These are phyloP conservation scores for Perognathus longimembris DNA, from an alignment of 2,113 vertebrate genomes.

Conservation along the genomic window DNA sequence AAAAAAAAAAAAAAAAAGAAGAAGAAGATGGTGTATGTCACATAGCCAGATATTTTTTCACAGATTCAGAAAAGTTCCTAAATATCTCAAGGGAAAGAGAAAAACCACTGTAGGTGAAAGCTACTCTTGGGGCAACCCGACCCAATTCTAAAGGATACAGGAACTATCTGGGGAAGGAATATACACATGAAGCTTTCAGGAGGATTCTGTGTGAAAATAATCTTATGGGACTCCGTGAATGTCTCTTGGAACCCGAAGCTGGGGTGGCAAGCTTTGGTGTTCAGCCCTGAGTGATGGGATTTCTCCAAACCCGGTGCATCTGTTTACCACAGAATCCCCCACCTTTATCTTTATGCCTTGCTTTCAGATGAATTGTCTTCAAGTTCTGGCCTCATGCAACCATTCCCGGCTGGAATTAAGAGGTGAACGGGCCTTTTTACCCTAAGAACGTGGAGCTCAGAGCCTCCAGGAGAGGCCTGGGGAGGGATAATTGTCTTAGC, in stretches of 20 bases:
- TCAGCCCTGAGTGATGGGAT: slow-evolving; percentile 40
- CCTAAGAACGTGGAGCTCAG: slow-evolving; percentile 19
- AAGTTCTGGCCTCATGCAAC: background rate
- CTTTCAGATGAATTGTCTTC: slow-evolving; percentile 29
- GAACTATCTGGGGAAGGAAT: background rate
- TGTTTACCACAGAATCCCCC: background rate
- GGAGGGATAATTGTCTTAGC: slow-evolving; percentile 10
- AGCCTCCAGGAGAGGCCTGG: background rate
- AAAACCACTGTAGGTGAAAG: background rate
- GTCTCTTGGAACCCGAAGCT: slow-evolving; percentile 38
- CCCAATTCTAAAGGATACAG: slow-evolving; percentile 15
- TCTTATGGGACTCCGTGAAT: slow-evolving; percentile 84
- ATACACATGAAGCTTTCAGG: slow-evolving; percentile 79
- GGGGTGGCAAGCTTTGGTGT: background rate
- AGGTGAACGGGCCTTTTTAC: background rate
- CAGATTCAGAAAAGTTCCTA: background rate
- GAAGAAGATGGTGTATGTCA: background rate
- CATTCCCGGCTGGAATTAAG: slow-evolving; percentile 40
- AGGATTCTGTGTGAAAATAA: slow-evolving; percentile 84
- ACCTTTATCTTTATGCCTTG: slow-evolving; percentile 45
- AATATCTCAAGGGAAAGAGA: slow-evolving; percentile 68
- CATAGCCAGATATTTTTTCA: background rate
- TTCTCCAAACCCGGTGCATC: slow-evolving; percentile 24
- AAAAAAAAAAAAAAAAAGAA: too few relatives aligned
- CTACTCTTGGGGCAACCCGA: background rate